A percentile compares a stretch with the other conserved stretches of the same genome.
Conservation (phyloP, 2,797 vertebrate genomes). For the Pipistrellus pygmaeus region DNA sequence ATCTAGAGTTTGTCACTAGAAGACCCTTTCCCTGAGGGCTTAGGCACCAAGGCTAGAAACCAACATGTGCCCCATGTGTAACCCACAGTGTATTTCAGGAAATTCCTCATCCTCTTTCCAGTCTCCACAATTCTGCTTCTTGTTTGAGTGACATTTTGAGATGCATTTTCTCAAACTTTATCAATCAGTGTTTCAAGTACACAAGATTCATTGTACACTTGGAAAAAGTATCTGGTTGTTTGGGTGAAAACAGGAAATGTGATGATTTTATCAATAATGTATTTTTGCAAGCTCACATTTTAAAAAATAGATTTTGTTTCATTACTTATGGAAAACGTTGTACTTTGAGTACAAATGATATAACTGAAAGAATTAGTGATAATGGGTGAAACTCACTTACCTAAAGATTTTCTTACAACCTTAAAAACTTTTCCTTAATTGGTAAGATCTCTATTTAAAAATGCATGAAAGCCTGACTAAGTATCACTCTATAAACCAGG, state of each 20-base stretch:
- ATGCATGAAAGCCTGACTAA: too few species aligned
- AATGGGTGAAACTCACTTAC: neutral
- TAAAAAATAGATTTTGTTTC: constrained; percentile 11
- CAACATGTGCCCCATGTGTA: neutral
- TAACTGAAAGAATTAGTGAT: neutral
- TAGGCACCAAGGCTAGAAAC: neutral
- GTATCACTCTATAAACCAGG: too few species aligned
- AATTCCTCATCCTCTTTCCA: neutral
- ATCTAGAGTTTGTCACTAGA: neutral
- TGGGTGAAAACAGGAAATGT: neutral
- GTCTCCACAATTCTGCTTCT: neutral
- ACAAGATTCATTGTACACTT: neutral
- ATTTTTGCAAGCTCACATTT: constrained; percentile 29
- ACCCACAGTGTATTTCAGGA: neutral
- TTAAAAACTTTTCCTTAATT: constrained; percentile 6
- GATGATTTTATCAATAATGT: constrained; percentile 3
- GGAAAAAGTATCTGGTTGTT: neutral
- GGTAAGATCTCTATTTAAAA: neutral
- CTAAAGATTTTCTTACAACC: constrained; percentile 1
- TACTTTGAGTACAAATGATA: neutral
- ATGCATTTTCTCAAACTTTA: neutral
- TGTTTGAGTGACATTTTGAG: neutral
- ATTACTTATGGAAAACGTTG: neutral
- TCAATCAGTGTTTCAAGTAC: neutral
- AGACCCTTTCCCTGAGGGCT: neutral